These are phyloP conservation scores for Prochilodus magdalenae DNA, from an alignment of 2,113 vertebrate genomes.

Conservation along the genomic window DNA sequence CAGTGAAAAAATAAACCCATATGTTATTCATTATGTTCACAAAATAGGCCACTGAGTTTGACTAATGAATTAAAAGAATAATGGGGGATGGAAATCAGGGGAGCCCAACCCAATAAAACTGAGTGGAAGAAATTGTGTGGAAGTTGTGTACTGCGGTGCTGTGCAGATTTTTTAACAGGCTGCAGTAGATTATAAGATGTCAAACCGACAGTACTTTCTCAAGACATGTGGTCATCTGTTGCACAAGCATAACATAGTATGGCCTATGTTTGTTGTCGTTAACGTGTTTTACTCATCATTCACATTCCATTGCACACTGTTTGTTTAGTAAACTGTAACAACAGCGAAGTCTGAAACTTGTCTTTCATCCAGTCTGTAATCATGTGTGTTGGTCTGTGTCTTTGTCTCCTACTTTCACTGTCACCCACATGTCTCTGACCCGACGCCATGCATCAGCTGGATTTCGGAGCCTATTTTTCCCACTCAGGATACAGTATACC, in stretches of 20 bases:
- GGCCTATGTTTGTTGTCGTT: not conserved
- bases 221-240: conserved; percentile 1
- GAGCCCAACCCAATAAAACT: not conserved
- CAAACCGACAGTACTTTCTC: not conserved
- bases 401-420: conserved; percentile 65
- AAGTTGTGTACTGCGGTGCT: not conserved
- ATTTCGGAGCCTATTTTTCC: conserved; percentile 76
- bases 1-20: too few relatives aligned
- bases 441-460: conserved; percentile 77
- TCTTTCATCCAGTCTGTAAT: conserved; percentile 62
- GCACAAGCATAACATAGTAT: not conserved
- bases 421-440: conserved; percentile 72
- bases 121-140: too few relatives aligned
- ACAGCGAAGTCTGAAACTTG: conserved; percentile 1
- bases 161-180: not conserved
- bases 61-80: not conserved
- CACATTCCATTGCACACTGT: conserved; percentile 64
- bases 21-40: not conserved
- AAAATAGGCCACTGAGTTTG: not conserved
- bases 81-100: not conserved
- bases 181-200: not conserved
- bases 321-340: conserved; percentile 10
- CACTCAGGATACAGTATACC: conserved; percentile 81
- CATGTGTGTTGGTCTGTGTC: conserved; percentile 50
- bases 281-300: conserved; percentile 10